These are phyloP conservation scores for Carlito syrichta DNA, from an alignment of 2,113 vertebrate species.

Conservation along the genomic window DNA sequence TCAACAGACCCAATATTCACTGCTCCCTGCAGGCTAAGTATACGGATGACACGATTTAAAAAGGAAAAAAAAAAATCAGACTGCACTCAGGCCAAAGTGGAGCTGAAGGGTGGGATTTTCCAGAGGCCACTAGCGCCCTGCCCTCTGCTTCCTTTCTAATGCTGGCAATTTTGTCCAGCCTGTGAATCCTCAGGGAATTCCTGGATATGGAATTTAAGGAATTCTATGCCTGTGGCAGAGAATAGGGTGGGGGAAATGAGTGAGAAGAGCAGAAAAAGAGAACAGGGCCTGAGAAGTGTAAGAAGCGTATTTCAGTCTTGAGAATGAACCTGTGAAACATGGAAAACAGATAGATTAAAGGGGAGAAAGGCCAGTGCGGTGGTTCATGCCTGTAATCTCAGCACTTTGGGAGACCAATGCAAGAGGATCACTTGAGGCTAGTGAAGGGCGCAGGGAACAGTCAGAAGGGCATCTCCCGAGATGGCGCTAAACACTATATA, in stretches of 20 bases:
- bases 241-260: neutral
- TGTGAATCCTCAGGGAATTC: neutral
- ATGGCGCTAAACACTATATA: too few species aligned
- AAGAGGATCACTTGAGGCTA: too few species aligned
- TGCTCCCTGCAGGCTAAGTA: neutral
- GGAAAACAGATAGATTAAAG: neutral
- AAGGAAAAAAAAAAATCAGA: neutral
- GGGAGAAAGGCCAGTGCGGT: too few species aligned
- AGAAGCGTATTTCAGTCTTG: neutral
- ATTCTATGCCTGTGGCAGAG: neutral
- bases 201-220: neutral
- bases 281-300: neutral
- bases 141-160: neutral
- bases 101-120: slow-evolving; percentile 30
- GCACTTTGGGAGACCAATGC: too few species aligned
- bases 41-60: neutral
- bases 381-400: too few species aligned
- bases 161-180: neutral
- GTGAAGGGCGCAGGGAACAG: too few species aligned
- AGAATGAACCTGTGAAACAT: neutral
- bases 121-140: neutral
- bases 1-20: neutral
- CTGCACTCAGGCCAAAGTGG: neutral
- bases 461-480: too few species aligned
- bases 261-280: too few species aligned